Conservation (phyloP, 2,888 invertebrate species). For the Ormyrus labotus region DNA sequence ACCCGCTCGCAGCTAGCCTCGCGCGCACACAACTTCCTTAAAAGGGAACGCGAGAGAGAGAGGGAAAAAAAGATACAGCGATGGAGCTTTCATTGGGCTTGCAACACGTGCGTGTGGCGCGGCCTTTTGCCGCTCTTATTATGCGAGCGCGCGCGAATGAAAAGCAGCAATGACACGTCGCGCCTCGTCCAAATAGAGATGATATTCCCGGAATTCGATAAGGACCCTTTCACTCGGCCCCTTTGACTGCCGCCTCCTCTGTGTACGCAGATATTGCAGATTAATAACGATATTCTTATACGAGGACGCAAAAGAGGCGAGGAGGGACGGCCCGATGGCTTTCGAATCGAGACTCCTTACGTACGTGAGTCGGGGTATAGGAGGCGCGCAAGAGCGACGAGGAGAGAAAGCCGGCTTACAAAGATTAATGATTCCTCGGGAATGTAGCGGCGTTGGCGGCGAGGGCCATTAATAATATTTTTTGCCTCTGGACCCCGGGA, state of each 20-base stretch:
- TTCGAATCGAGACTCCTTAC: conserved; percentile 20
- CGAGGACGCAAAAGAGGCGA: background rate
- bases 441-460: conserved; percentile 46
- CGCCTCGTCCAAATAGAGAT: conserved; percentile 19
- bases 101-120: too few relatives aligned
- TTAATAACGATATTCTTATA: conserved; percentile 38
- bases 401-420: conserved; percentile 50
- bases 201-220: conserved; percentile 46
- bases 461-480: conserved; percentile 57
- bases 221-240: background rate
- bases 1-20: background rate
- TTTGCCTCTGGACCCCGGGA: conserved; percentile 28
- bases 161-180: too few relatives aligned
- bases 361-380: background rate
- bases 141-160: too few relatives aligned
- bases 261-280: conserved; percentile 11
- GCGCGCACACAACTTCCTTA: background rate
- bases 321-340: conserved; percentile 16
- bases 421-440: conserved; percentile 57
- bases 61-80: background rate
- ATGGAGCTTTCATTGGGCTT: too few relatives aligned
- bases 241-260: background rate
- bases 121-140: background rate
- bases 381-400: background rate
- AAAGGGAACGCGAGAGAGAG: background rate